Evolutionary conservation across 2,113 vertebrate genomes (phyloP).

Genomic region (Eretmochelys imbricata): DNA sequence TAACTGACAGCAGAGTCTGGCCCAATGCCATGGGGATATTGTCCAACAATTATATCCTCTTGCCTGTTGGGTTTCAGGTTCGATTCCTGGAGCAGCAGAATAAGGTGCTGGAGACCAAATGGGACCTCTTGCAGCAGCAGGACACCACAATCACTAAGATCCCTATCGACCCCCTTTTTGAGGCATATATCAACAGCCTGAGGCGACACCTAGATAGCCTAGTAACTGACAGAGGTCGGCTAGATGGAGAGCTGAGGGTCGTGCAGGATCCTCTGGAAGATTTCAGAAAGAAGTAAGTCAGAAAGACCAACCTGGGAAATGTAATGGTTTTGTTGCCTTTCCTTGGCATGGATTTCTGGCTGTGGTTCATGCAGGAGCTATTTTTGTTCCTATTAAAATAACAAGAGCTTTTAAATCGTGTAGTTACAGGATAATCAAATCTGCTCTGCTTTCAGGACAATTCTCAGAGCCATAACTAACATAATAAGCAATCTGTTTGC

Average conservation of each 20-base stretch:
- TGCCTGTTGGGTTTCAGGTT: conserved; percentile 24
- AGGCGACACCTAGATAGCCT: conserved; percentile 81
- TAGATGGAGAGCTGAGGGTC: conserved; percentile 84
- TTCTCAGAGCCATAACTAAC: background rate
- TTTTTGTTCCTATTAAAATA: background rate
- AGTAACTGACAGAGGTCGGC: conserved; percentile 79
- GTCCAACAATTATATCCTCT: background rate
- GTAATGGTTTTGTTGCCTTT: background rate
- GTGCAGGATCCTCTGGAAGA: conserved; percentile 87
- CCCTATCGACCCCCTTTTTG: conserved; percentile 83
- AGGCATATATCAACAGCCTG: conserved; percentile 85
- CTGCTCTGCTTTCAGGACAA: background rate
- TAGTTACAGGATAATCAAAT: background rate
- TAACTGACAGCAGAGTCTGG: no score
- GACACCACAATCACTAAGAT: background rate
- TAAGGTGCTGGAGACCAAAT: conserved; percentile 64
- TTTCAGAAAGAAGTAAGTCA: conserved; percentile 84
- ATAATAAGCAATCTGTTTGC: background rate
- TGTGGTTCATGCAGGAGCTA: background rate
- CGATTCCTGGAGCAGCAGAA: conserved; percentile 68
- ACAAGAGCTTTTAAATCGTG: background rate
- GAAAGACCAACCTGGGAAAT: background rate
- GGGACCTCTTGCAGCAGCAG: conserved; percentile 56
- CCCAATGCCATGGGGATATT: background rate
- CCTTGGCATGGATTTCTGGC: background rate